Base-by-base conservation (phyloP, 2,888 invertebrate species). In the Pristionchus entomophagus region DNA sequence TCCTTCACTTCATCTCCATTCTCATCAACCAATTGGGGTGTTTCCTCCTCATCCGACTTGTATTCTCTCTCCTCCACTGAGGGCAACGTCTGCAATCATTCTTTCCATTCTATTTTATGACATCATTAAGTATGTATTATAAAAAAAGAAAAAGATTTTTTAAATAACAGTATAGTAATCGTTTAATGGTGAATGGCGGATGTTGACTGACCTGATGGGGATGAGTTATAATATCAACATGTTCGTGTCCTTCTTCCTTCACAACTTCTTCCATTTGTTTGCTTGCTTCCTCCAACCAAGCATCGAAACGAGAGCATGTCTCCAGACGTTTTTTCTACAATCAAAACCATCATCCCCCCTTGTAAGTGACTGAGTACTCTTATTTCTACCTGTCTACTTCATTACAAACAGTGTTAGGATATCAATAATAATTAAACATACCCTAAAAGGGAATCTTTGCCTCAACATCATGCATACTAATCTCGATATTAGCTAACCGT, bases 261-360 rank as follows among this genome's bases (percentile, higher is more conserved):
- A 82, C 59, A 8, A 88, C 87, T 29, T 88, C 73, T 14, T 92
- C 90, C 29, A 92, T 41, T 65, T 91, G 90, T 12, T 84, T 86
- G 10, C 90, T 91, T 2, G 92, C 91, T 6, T 88, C 86, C 14
- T 89, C 86, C 29, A 92, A 87, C 92, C 92, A 92, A 80, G 88
- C 87, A n/a, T 88, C 90, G 88, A 92, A 92, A 14, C 91, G 90
- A 19, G 89, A 88, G 17, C 88, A 89, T 51, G 89, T 88, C 5
- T 87, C 86, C 53, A 92, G 86, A 19, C 86, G 80, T n/a, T 88
- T 87, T 56, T 87, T 88, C 87, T 88, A 59, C 4, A 80, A 49
- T 59, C 29, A 59, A 32, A 32, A 6, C 65, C n/a, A n/a, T n/a
- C n/a, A n/a, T n/a, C n/a, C n/a, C n/a, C n/a, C n/a, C n/a, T n/a